phyloP scores from a whole-genome alignment of 2,888 invertebrate species.

The Rhabditoides inermis region DNA sequence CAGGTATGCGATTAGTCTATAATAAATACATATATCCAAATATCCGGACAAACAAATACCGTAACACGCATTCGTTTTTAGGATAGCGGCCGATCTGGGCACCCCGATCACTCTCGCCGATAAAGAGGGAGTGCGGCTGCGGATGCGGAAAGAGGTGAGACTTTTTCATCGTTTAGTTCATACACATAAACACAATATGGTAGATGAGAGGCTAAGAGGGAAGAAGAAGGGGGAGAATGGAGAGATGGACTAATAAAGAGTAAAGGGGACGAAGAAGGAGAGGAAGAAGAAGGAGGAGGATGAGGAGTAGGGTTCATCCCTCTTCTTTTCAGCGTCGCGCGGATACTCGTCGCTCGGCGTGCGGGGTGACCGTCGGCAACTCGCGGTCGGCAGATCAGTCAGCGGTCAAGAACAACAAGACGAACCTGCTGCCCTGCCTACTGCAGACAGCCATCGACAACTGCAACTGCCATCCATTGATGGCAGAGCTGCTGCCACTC shows the following conservation, averaged over 20 bases:
- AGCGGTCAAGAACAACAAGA: slow-evolving; percentile 18
- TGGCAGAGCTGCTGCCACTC: slow-evolving; percentile 23
- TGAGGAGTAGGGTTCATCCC: too few relatives aligned
- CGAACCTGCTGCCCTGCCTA: slow-evolving; percentile 24
- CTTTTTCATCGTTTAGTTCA: too few relatives aligned
- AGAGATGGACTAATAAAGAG: too few relatives aligned
- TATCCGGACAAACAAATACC: too few relatives aligned
- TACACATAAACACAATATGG: too few relatives aligned
- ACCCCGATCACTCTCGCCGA: slow-evolving; percentile 27
- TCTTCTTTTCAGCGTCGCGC: slow-evolving; percentile 17
- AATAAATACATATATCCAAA: too few relatives aligned
- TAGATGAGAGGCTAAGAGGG: too few relatives aligned
- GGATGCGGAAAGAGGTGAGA: slow-evolving; percentile 26
- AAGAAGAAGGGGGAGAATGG: too few relatives aligned
- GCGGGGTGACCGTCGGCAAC: slow-evolving; percentile 26
- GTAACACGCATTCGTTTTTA: too few relatives aligned
- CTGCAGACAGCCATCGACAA: slow-evolving; percentile 16
- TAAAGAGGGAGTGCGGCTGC: slow-evolving; percentile 28
- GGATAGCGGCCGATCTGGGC: slow-evolving; percentile 22
- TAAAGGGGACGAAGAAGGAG: too few relatives aligned
- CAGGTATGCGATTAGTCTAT: too few relatives aligned
- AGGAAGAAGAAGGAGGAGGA: too few relatives aligned
- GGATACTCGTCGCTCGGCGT: slow-evolving; percentile 25
- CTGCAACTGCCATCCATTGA: slow-evolving; percentile 30
- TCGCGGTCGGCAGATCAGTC: slow-evolving; percentile 19